Percentiles rank a stretch among this genome's conserved stretches.
Evolutionary conservation across 2,888 invertebrate species (phyloP).

Genomic region (Geotrupes spiniger): DNA sequence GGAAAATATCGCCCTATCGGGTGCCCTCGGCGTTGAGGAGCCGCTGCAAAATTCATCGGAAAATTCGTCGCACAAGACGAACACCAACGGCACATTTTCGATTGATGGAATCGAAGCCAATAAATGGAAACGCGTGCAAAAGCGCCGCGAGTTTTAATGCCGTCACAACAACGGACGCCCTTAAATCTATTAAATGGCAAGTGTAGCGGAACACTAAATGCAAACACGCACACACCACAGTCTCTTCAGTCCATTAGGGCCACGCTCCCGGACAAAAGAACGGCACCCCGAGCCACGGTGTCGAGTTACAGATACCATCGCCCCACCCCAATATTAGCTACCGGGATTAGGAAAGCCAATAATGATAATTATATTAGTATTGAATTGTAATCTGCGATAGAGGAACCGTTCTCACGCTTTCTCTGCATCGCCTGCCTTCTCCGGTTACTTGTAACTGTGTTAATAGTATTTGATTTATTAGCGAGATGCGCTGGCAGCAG

Average conservation of each 20-base stretch:
- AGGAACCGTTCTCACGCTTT: conserved; percentile 42
- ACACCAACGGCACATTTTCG: too few species aligned
- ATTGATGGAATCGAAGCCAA: not conserved
- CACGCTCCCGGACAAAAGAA: conserved; percentile 44
- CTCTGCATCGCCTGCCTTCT: not conserved
- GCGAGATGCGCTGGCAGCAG: not conserved
- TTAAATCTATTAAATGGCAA: conserved; percentile 7
- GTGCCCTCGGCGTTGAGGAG: too few species aligned
- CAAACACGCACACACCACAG: conserved; percentile 18
- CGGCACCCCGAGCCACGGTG: conserved; percentile 39
- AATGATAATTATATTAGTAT: conserved; percentile 54
- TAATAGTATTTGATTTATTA: conserved; percentile 2
- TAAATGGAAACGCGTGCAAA: not conserved
- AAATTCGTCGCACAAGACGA: too few species aligned
- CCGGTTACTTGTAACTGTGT: not conserved
- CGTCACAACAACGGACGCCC: not conserved
- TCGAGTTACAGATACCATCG: conserved; percentile 45
- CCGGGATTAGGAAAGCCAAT: conserved; percentile 51
- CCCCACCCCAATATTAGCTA: conserved; percentile 39
- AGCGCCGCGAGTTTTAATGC: too few species aligned
- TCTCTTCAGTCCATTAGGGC: conserved; percentile 41
- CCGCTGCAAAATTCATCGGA: not conserved
- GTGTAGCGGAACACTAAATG: conserved; percentile 7
- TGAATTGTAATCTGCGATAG: conserved; percentile 47
- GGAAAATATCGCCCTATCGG: conserved; percentile 1